Evolutionary conservation across 2,888 invertebrate species (phyloP).

Genomic region (Microchrysa polita): DNA sequence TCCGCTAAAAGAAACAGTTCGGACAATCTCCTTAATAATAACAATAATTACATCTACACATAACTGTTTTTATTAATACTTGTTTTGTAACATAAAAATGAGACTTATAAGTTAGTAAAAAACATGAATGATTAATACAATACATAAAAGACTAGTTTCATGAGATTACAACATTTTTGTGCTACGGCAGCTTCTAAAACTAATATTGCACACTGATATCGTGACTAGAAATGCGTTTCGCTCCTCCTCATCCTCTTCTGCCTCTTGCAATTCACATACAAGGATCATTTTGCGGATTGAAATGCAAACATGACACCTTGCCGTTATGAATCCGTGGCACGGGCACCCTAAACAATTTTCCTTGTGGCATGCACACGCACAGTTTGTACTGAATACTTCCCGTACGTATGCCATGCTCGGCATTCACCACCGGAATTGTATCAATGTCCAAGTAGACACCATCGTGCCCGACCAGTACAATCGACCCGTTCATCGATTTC

Average conservation of each 20-base stretch:
- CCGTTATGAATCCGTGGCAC: constrained; percentile 67
- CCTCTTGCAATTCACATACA: constrained; percentile 53
- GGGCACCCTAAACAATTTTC: constrained; percentile 82
- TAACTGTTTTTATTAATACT: too few species aligned
- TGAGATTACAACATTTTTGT: too few species aligned
- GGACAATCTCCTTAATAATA: too few species aligned
- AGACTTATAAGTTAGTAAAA: too few species aligned
- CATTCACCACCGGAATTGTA: constrained; percentile 73
- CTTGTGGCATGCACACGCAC: constrained; percentile 90
- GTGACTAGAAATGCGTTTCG: constrained; percentile 9
- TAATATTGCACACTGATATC: constrained; percentile 1
- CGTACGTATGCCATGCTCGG: constrained; percentile 63
- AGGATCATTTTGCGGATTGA: constrained; percentile 60
- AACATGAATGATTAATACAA: too few species aligned
- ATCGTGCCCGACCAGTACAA: constrained; percentile 74
- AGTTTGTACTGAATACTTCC: constrained; percentile 79
- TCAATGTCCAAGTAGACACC: constrained; percentile 78
- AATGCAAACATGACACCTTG: constrained; percentile 62
- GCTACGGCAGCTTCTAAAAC: background rate
- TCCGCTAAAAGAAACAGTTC: too few species aligned
- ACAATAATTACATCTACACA: too few species aligned
- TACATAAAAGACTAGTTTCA: too few species aligned
- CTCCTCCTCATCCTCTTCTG: background rate
- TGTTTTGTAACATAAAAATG: too few species aligned
- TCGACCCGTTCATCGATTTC: constrained; percentile 79